Evolutionary conservation across 2,113 vertebrate genomes (phyloP).

Genomic region (Microcebus ravelobensis): DNA sequence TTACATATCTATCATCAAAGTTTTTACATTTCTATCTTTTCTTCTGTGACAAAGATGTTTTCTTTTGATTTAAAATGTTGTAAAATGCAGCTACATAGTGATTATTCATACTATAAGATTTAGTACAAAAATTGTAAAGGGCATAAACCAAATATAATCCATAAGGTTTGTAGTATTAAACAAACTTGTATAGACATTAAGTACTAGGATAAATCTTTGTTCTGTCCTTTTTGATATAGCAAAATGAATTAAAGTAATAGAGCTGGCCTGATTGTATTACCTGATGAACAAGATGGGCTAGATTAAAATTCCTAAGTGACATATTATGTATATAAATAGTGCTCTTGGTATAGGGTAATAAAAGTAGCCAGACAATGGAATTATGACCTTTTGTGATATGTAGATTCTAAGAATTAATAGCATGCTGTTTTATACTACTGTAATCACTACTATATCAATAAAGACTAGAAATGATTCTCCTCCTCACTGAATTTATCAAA

Average conservation of each 20-base stretch:
- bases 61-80: background rate
- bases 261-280: background rate
- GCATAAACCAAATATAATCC: background rate
- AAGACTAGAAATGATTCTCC: background rate
- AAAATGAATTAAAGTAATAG: slow-evolving; percentile 33
- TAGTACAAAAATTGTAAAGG: background rate
- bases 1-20: background rate
- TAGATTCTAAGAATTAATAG: background rate
- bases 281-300: background rate
- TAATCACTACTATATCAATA: background rate
- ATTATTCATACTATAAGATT: background rate
- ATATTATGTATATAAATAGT: background rate
- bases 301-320: background rate
- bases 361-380: background rate
- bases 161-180: background rate
- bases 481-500: background rate
- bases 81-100: background rate
- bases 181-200: background rate
- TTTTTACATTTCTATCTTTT: background rate
- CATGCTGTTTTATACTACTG: background rate
- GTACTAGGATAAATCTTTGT: background rate
- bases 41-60: background rate
- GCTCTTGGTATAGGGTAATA: background rate
- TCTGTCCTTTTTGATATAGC: background rate
- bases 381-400: background rate